Evolutionary conservation across 1,140 invertebrate species (phyloP).

Genomic region (Megalonaias nervosa): DNA sequence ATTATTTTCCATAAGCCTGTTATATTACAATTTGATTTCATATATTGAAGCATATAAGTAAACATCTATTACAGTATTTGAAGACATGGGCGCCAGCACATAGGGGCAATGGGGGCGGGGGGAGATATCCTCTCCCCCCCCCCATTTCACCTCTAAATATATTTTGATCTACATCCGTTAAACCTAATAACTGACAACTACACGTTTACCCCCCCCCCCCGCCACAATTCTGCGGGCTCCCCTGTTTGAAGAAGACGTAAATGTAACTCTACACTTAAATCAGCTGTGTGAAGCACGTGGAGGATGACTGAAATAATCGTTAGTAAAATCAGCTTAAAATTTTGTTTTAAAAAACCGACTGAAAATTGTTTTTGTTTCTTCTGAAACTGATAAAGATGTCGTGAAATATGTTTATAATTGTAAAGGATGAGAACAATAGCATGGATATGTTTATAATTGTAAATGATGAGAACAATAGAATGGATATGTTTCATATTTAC

Average conservation of each 20-base stretch:
- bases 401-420: background rate
- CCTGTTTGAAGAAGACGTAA: no score
- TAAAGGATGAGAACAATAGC: background rate
- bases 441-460: background rate
- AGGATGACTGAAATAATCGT: background rate
- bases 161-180: no score
- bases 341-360: no score
- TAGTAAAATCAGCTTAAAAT: background rate
- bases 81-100: no score
- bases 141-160: no score
- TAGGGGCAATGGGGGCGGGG: no score
- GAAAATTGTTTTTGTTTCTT: no score
- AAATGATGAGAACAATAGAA: background rate
- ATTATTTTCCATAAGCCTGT: background rate
- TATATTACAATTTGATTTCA: background rate
- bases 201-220: no score
- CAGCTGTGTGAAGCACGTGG: background rate
- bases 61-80: background rate
- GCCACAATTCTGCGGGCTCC: no score
- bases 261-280: background rate
- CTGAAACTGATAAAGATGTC: no score
- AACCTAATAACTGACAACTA: no score
- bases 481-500: conserved; percentile 4
- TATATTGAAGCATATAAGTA: background rate
- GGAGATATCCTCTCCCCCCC: no score